Evolutionary conservation across 2,888 invertebrate species (phyloP).

Genomic region (Achlya flavicornis): DNA sequence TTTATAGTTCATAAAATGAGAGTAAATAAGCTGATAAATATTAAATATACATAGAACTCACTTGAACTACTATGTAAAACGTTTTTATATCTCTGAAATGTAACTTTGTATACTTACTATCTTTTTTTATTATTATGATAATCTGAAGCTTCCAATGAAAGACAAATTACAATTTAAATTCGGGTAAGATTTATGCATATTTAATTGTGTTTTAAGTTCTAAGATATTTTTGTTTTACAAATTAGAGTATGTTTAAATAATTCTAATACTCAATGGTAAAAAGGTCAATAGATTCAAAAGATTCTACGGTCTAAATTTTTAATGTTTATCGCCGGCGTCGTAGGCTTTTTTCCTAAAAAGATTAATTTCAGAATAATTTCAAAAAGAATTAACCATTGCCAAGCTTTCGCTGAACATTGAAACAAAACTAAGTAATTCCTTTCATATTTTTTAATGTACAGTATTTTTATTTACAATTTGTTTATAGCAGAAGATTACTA

Average conservation of each 20-base stretch:
- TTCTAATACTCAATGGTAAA: neutral
- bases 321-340: neutral
- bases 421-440: neutral
- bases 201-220: no score
- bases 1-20: conserved; percentile 14
- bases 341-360: neutral
- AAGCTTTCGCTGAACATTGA: neutral
- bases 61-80: neutral
- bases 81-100: neutral
- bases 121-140: no score
- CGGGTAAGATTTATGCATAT: no score
- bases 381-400: neutral
- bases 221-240: no score
- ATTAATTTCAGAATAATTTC: neutral
- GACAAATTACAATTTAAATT: no score
- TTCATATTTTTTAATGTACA: no score
- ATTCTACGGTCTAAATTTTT: neutral
- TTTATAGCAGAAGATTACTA: no score
- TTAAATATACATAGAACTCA: neutral
- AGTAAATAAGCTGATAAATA: conserved; percentile 4
- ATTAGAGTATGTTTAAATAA: no score
- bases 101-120: no score
- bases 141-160: no score
- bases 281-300: neutral
- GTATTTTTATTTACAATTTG: no score